Conservation (phyloP, 2,113 vertebrate genomes). For the Penelope pileata region DNA sequence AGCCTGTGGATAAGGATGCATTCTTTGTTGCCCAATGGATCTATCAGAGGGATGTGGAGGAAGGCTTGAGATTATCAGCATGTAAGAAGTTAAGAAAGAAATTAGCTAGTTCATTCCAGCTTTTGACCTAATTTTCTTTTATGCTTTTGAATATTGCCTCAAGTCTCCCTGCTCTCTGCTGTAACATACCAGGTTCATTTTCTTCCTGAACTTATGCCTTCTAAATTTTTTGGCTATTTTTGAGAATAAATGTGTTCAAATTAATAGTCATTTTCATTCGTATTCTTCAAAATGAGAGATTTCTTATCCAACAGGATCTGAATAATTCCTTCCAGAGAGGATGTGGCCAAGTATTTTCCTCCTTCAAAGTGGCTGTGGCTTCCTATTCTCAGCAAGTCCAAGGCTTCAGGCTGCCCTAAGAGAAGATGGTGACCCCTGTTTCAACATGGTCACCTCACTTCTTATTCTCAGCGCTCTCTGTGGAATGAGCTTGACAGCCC, state of each 20-base stretch:
- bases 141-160: background rate
- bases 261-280: background rate
- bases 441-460: constrained; percentile 32
- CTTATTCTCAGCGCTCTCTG: background rate
- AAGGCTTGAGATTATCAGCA: background rate
- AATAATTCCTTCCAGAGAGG: background rate
- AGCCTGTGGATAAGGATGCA: too few relatives aligned
- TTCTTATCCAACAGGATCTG: background rate
- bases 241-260: background rate
- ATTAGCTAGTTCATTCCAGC: background rate
- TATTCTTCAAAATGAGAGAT: background rate
- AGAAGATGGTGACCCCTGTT: constrained; percentile 48
- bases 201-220: background rate
- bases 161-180: background rate
- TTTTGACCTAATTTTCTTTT: background rate
- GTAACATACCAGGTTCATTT: background rate
- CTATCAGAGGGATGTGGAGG: background rate
- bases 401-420: constrained; percentile 30
- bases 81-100: background rate
- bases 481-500: background rate
- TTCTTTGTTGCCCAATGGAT: background rate
- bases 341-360: background rate
- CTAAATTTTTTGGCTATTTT: background rate
- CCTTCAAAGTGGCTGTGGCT: background rate
- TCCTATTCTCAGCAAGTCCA: background rate